These are phyloP conservation scores for Eulemur coronatus DNA, from an alignment of 2,797 vertebrate species.

Conservation along the genomic window DNA sequence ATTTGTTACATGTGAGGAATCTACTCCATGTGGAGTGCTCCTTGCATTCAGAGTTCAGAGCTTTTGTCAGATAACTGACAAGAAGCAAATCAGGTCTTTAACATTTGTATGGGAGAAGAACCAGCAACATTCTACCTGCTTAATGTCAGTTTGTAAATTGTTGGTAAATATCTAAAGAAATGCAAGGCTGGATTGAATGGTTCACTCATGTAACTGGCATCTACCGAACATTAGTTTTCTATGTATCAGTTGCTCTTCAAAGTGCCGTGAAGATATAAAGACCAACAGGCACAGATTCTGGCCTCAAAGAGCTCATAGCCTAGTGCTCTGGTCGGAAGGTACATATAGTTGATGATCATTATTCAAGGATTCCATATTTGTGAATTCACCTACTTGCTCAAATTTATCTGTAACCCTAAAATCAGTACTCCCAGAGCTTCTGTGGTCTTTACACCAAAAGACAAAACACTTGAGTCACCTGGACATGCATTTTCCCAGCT, in stretches of 20 bases:
- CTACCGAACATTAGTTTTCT: background rate
- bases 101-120: background rate
- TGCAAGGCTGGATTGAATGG: background rate
- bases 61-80: background rate
- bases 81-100: background rate
- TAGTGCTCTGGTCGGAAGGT: background rate
- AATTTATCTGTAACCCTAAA: background rate
- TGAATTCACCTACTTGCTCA: background rate
- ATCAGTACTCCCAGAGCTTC: background rate
- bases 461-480: background rate
- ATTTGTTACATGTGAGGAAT: background rate
- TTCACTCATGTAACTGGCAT: background rate
- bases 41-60: background rate
- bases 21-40: background rate
- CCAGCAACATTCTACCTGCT: background rate
- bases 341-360: background rate
- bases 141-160: background rate
- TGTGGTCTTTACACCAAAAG: background rate
- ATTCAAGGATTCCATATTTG: background rate
- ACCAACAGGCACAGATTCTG: background rate
- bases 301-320: background rate
- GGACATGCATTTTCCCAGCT: background rate
- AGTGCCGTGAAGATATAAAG: background rate
- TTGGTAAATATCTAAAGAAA: background rate
- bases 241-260: background rate